A percentile compares a stretch with the other conserved stretches of the same genome.
Conservation (phyloP, 1,140 invertebrate genomes). For the Papilio aristodemus region DNA sequence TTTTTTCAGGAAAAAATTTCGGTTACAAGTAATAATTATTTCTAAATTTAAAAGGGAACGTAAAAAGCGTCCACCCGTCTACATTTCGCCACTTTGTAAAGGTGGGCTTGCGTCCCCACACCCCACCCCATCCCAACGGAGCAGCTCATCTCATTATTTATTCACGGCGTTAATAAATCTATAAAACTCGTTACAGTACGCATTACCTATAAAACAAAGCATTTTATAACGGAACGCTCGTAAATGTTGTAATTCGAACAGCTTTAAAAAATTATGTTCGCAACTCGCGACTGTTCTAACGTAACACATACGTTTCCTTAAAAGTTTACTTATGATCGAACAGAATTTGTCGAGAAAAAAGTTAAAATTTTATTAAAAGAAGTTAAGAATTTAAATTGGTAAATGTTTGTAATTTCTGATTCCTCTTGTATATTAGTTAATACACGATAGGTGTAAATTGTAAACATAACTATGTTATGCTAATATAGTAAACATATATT, state of each 20-base stretch:
- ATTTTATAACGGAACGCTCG: conserved; percentile 32
- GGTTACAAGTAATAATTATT: conserved; percentile 7
- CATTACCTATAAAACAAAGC: conserved; percentile 30
- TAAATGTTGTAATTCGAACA: conserved; percentile 18
- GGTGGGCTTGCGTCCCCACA: too few relatives aligned
- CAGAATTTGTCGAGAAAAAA: too few relatives aligned
- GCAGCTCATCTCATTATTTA: conserved; percentile 29
- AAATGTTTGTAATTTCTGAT: too few relatives aligned
- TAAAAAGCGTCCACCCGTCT: conserved; percentile 14
- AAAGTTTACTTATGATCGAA: too few relatives aligned
- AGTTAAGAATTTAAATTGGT: too few relatives aligned
- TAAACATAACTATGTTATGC: too few relatives aligned
- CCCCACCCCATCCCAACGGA: conserved; percentile 9
- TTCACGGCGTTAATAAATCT: conserved; percentile 35
- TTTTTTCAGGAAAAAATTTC: background rate
- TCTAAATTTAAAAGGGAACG: conserved; percentile 2
- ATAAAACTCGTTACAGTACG: conserved; percentile 33
- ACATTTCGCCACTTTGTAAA: conserved; percentile 11
- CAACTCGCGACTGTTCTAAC: background rate
- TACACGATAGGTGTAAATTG: too few relatives aligned
- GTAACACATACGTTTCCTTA: background rate
- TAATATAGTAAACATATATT: too few relatives aligned
- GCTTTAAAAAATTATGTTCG: conserved; percentile 29
- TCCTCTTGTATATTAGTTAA: too few relatives aligned
- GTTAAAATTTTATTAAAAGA: too few relatives aligned